A percentile compares a stretch with the other conserved stretches of the same genome.
Conservation (phyloP, 2,888 invertebrate genomes). For the Caenorhabditis sp. region DNA sequence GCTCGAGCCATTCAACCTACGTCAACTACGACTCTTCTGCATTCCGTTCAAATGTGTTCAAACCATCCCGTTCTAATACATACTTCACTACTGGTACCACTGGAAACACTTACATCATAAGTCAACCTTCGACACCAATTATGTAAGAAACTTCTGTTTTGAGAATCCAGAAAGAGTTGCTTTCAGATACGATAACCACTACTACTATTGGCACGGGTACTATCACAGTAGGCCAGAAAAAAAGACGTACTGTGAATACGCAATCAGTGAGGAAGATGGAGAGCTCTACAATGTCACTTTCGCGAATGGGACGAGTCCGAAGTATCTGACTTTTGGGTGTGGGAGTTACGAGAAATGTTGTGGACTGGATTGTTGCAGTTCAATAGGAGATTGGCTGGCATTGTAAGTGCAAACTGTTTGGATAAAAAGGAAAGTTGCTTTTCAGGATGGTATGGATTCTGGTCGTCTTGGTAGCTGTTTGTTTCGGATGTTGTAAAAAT, state of each 20-base stretch:
- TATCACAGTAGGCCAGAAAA: conserved; percentile 27
- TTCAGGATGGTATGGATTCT: conserved; percentile 7
- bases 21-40: conserved; percentile 31
- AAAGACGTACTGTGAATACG: conserved; percentile 34
- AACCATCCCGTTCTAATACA: conserved; percentile 9
- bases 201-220: conserved; percentile 45
- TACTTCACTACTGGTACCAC: conserved; percentile 25
- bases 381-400: conserved; percentile 16
- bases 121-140: conserved; percentile 30
- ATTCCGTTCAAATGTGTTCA: conserved; percentile 39
- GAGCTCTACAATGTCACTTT: conserved; percentile 41
- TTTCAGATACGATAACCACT: conserved; percentile 35
- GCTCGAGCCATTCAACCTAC: conserved; percentile 25
- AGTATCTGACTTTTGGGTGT: conserved; percentile 30
- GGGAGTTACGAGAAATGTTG: conserved; percentile 41
- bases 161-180: background rate
- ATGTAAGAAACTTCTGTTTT: conserved; percentile 10
- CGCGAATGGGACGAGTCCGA: conserved; percentile 31
- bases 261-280: conserved; percentile 45
- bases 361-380: conserved; percentile 36
- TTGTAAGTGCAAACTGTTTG: conserved; percentile 7
- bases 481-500: conserved; percentile 4
- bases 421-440: background rate
- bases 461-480: background rate
- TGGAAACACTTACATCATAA: conserved; percentile 15